Evolutionary conservation across 2,888 invertebrate species (phyloP), one percentile per base, ranked within the genome.

Genomic region (Dryadula phaetusa): DNA sequence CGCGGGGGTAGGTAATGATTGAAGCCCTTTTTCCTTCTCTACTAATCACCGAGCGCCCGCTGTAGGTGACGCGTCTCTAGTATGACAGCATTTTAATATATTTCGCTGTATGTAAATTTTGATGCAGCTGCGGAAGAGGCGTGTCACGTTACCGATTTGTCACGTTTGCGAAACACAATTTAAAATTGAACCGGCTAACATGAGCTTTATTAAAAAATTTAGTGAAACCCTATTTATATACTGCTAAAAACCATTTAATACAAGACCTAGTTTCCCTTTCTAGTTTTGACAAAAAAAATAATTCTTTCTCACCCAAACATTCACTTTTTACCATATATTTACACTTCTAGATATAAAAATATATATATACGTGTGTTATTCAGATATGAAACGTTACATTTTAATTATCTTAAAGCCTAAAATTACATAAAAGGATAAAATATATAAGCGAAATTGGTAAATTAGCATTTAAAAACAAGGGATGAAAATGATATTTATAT

Each of bases 71-170:
- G 87, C 42, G 49, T 82, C 82, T 85, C 84, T 84, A 81, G 81
- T 87, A 82, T 90, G 90, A 90, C 92, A 91, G 90, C 76, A 87
- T 92, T 92, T 92, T 92, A 92, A 92, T 92, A 91, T 90, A 90
- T 90, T 89, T 88, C 86, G 88, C 84, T 82, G 83, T 87, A 91
- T 92, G 90, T 88, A 89, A 91, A 92, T 88, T 79, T 77, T 72
- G 80, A 78, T 83, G 83, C 86, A 87, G 86, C 85, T 88, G 84
- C 75, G 77, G 74, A 70, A 68, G 72, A 72, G 70, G 71, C 68
- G 67, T 73, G 73, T 67, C 75, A 72, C 72, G 69, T 71, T 72
- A 66, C 74, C 72, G 73, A 76, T 76, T 75, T 72, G 75, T 75
- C 70, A 72, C 73, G 74, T 70, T 61, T 62, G 60, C 64, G 49